A percentile compares a stretch with the other conserved stretches of the same genome.
Conservation (phyloP, 2,113 vertebrate genomes). For the Cyprinodon variegatus region DNA sequence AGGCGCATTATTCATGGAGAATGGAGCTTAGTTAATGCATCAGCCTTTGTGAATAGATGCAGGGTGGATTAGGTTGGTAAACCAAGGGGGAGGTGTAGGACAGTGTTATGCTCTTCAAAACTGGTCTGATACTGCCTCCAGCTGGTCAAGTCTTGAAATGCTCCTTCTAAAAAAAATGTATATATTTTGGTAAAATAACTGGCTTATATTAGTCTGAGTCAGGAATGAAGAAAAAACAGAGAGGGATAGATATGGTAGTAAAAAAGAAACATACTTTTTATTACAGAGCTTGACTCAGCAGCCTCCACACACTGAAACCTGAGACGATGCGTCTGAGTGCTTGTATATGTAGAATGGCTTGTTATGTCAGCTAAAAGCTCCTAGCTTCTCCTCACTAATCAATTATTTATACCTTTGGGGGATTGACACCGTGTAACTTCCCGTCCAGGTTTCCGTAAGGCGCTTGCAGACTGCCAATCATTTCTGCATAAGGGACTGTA, state of each 20-base stretch:
- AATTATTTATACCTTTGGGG: slow-evolving; percentile 64
- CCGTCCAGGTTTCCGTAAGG: slow-evolving; percentile 32
- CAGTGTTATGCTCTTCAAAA: slow-evolving; percentile 4
- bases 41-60: slow-evolving; percentile 32
- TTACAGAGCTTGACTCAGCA: slow-evolving; percentile 43
- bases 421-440: slow-evolving; percentile 49
- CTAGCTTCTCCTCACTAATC: slow-evolving; percentile 50
- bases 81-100: slow-evolving; percentile 5
- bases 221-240: background rate
- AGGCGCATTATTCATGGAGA: slow-evolving; percentile 38
- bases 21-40: slow-evolving; percentile 35
- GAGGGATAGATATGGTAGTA: background rate
- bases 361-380: slow-evolving; percentile 70
- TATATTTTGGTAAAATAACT: background rate
- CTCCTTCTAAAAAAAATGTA: background rate
- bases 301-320: slow-evolving; percentile 26
- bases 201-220: background rate
- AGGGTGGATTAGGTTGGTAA: slow-evolving; percentile 58
- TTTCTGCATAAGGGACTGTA: background rate
- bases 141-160: slow-evolving; percentile 46
- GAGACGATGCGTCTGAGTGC: slow-evolving; percentile 62
- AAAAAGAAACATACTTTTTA: background rate
- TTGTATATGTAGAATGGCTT: slow-evolving; percentile 59
- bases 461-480: slow-evolving; percentile 1
- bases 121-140: slow-evolving; percentile 57